These are phyloP conservation scores for Tetrao urogallus DNA, from an alignment of 2,113 vertebrate species.

Conservation along the genomic window DNA sequence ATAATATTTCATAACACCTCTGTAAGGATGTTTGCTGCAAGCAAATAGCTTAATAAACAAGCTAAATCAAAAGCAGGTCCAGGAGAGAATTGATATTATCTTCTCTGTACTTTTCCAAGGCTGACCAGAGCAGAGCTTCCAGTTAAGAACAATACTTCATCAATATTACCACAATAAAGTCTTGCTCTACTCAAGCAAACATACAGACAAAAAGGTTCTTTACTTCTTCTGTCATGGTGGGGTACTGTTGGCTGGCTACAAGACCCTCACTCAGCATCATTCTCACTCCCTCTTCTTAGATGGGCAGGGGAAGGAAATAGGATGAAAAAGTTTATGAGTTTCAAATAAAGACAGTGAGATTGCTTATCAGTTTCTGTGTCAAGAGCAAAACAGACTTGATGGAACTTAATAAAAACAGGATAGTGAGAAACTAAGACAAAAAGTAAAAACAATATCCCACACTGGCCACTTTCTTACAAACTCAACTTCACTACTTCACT, in stretches of 20 bases:
- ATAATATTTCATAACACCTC: background rate
- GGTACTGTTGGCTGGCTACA: background rate
- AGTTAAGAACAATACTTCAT: background rate
- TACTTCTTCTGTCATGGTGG: background rate
- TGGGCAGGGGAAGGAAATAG: background rate
- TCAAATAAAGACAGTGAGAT: background rate
- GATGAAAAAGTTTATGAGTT: background rate
- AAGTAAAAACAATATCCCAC: background rate
- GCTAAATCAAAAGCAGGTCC: background rate
- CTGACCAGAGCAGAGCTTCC: background rate
- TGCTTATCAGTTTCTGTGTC: background rate
- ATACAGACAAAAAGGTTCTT: background rate
- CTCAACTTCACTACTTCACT: background rate
- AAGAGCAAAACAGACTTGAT: background rate
- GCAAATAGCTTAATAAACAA: constrained; percentile 44
- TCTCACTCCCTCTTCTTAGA: background rate
- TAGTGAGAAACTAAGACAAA: background rate
- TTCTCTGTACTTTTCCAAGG: constrained; percentile 19
- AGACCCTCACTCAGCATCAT: background rate
- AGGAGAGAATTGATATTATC: background rate
- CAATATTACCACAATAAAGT: background rate
- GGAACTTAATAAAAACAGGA: background rate
- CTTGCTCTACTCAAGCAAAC: background rate
- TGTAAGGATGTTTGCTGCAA: constrained; percentile 10
- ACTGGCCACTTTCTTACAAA: background rate